These are phyloP conservation scores for Anticlea derivata DNA, from an alignment of 2,888 invertebrate genomes.

Conservation along the genomic window DNA sequence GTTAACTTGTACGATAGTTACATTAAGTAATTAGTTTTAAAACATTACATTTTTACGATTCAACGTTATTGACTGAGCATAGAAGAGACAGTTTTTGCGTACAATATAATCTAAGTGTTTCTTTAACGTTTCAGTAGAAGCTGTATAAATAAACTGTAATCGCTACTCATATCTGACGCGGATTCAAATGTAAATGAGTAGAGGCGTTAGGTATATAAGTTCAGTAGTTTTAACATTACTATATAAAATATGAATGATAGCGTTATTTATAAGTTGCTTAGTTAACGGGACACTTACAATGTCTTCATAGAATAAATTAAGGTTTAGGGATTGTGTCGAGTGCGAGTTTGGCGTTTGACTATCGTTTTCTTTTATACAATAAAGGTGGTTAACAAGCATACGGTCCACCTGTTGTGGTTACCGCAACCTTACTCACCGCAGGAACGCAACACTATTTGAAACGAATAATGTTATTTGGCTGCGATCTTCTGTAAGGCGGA, in stretches of 20 bases:
- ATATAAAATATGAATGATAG: slow-evolving; percentile 75
- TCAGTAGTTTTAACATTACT: slow-evolving; percentile 73
- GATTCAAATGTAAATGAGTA: slow-evolving; percentile 72
- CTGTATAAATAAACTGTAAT: slow-evolving; percentile 70
- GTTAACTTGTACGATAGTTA: slow-evolving; percentile 71
- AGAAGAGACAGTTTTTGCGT: slow-evolving; percentile 64
- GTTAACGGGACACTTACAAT: slow-evolving; percentile 73
- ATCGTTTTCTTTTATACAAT: too few species aligned
- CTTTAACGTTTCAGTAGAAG: slow-evolving; percentile 58
- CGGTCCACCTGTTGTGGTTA: too few species aligned
- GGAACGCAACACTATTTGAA: too few species aligned
- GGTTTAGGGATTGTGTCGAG: slow-evolving; percentile 68
- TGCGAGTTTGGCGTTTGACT: slow-evolving; percentile 74
- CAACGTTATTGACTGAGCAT: slow-evolving; percentile 74
- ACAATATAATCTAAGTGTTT: slow-evolving; percentile 66
- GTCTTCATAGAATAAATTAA: slow-evolving; percentile 75
- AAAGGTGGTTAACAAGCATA: too few species aligned
- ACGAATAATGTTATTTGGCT: too few species aligned
- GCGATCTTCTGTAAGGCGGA: too few species aligned
- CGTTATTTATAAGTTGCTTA: slow-evolving; percentile 80
- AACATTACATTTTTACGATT: slow-evolving; percentile 70
- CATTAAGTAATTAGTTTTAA: slow-evolving; percentile 59
- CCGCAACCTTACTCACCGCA: too few species aligned
- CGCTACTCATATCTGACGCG: slow-evolving; percentile 70
- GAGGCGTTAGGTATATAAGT: slow-evolving; percentile 66